These are phyloP conservation scores for Chiridota heheva DNA, from an alignment of 35 echinoderm and acorn worm genomes.

Conservation along the genomic window DNA sequence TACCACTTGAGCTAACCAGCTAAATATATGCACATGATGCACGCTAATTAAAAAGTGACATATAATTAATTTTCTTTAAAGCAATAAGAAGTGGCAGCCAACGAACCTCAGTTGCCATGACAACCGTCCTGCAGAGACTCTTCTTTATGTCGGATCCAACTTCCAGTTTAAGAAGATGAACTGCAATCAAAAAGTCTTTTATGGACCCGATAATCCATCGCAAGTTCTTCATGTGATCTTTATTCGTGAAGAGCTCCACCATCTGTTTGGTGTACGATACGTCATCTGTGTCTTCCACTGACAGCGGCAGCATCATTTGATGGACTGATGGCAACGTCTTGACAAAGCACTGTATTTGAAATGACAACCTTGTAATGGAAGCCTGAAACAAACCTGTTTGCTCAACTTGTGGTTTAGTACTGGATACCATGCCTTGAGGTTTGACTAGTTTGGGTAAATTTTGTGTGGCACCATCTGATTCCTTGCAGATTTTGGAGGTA, in stretches of 20 bases:
- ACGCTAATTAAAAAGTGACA: too few relatives aligned
- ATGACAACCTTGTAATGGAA: not conserved
- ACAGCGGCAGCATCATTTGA: constrained; percentile 38
- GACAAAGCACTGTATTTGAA: constrained; percentile 61
- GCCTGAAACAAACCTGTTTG: not conserved
- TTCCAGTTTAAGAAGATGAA: constrained; percentile 42
- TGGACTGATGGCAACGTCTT: constrained; percentile 60
- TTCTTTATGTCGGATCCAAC: constrained; percentile 31
- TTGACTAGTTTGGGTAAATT: too few relatives aligned
- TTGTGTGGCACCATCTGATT: too few relatives aligned
- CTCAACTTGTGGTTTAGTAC: not conserved
- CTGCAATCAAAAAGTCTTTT: constrained; percentile 62
- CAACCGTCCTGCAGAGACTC: constrained; percentile 61
- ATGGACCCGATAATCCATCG: constrained; percentile 53
- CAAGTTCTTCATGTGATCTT: constrained; percentile 51
- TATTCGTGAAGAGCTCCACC: constrained; percentile 65
- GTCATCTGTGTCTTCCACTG: constrained; percentile 40
- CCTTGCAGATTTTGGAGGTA: too few relatives aligned
- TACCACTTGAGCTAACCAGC: too few relatives aligned
- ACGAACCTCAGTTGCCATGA: constrained; percentile 85
- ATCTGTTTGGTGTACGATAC: constrained; percentile 46
- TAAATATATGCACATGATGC: too few relatives aligned
- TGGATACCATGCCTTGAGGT: too few relatives aligned
- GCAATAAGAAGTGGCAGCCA: too few relatives aligned
- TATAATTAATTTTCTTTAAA: too few relatives aligned